Conservation (phyloP, 2,888 invertebrate species). For the Ryuthela nishihirai region DNA sequence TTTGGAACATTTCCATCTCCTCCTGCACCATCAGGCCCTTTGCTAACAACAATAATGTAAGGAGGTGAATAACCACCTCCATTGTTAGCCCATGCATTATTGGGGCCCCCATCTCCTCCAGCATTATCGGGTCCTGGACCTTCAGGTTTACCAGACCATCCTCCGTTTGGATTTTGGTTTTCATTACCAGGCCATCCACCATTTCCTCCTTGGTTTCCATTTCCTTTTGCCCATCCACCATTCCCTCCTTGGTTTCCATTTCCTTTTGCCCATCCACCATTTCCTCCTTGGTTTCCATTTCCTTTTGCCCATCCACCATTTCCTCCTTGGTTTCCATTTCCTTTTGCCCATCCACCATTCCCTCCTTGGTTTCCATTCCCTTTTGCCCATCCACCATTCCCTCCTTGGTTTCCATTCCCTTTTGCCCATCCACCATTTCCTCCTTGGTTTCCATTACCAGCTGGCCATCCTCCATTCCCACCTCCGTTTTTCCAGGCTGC, state of each 20-base stretch:
- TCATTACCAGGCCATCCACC: too few relatives aligned
- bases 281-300: conserved; percentile 3
- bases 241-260: conserved; percentile 3
- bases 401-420: conserved; percentile 7
- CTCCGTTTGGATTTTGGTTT: neutral
- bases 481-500: neutral
- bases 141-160: too few relatives aligned
- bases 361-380: neutral
- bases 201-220: neutral
- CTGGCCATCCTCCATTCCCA: neutral
- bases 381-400: neutral
- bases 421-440: conserved; percentile 1
- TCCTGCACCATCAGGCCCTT: conserved; percentile 13
- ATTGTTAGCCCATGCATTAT: neutral
- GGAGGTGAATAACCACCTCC: conserved; percentile 15
- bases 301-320: neutral
- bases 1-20: conserved; percentile 5
- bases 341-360: neutral
- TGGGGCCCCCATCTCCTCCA: neutral
- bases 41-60: conserved; percentile 28
- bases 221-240: neutral
- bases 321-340: neutral
- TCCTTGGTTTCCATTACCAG: conserved; percentile 7
- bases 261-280: neutral
- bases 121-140: neutral